Percentiles rank a stretch among this genome's conserved stretches.
Evolutionary conservation across 1,140 invertebrate genomes (phyloP).

Genomic region (Drosophila kanapiae): DNA sequence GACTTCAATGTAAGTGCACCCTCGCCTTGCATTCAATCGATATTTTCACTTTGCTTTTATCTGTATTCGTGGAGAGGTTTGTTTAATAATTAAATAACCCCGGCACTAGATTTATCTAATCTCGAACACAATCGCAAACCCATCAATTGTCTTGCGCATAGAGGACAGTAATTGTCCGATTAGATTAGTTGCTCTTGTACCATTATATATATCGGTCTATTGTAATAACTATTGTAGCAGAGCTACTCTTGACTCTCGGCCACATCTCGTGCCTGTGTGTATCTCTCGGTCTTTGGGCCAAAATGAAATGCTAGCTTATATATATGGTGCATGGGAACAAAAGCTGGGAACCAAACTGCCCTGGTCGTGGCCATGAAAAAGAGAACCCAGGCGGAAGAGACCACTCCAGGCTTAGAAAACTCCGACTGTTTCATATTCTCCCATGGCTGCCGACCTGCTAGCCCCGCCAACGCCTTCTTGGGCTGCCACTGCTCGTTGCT

Average conservation of each 20-base stretch:
- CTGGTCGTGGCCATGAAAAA: constrained; percentile 12
- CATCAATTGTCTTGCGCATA: constrained; percentile 35
- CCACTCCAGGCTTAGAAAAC: constrained; percentile 24
- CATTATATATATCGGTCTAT: background rate
- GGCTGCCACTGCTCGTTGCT: constrained; percentile 15
- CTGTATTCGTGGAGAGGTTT: constrained; percentile 7
- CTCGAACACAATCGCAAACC: constrained; percentile 7
- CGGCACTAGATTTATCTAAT: constrained; percentile 29
- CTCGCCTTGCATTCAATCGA: constrained; percentile 1
- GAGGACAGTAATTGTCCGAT: constrained; percentile 18
- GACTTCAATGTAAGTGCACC: background rate
- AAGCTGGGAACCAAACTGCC: constrained; percentile 22
- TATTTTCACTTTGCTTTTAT: constrained; percentile 7
- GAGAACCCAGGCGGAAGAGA: constrained; percentile 13
- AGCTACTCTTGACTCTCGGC: background rate
- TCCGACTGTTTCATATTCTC: constrained; percentile 33
- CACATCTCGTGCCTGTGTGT: constrained; percentile 1
- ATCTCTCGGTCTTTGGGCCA: constrained; percentile 3
- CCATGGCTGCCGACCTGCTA: constrained; percentile 40
- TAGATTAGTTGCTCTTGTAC: constrained; percentile 18
- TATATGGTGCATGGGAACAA: constrained; percentile 12
- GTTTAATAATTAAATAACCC: constrained; percentile 25
- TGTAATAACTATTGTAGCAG: background rate
- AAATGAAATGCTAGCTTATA: constrained; percentile 25
- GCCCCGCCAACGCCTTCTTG: constrained; percentile 35